Evolutionary conservation across 2,797 vertebrate genomes (phyloP), one percentile per base, ranked within the genome.

Genomic region (Balearica regulorum): DNA sequence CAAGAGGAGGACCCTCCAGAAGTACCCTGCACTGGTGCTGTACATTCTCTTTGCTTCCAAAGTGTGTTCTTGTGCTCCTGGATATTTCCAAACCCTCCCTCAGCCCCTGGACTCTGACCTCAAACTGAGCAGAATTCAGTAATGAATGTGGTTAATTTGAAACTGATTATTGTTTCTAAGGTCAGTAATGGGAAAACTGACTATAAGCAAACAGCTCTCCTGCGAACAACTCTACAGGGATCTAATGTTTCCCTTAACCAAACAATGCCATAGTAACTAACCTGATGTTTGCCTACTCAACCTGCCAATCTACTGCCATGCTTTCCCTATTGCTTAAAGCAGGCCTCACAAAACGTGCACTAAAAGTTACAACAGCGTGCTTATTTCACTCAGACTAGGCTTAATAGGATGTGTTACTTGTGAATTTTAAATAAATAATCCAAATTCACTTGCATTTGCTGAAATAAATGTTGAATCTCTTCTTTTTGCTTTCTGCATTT

Each of bases 101-200:
- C 44, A 76, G 62, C 43, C 51, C 66, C 62, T 88, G 80, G 83
- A 94, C 77, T 94, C 70, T 84, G 77, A 89, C 49, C 65, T 66
- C 46, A 69, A 88, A 84, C 29, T 1, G 6, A 94, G 77, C 33
- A 91, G 71, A 85, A 77, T 49, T 91, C 71, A 51, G n/a, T 61
- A 71, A 71, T 71, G 53, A 78, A 77, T 46, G 44, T 3, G 92
- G 71, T 89, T 95, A 83, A 83, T 87, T 96, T 91, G 94, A 96
- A 92, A 91, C 68, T 17, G 7, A 80, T 89, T 83, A 64, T 79
- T 92, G 79, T 95, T 94, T 91, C 78, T 87, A 71, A 93, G 65
- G 81, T 89, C 81, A 94, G 39, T 83, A 94, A 91, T 61, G 55
- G 71, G 84, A 92, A 94, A 87, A 82, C 35, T 51, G 69, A 92